These are phyloP conservation scores for Brachypteracias leptosomus DNA, from an alignment of 2,113 vertebrate species.

Conservation along the genomic window DNA sequence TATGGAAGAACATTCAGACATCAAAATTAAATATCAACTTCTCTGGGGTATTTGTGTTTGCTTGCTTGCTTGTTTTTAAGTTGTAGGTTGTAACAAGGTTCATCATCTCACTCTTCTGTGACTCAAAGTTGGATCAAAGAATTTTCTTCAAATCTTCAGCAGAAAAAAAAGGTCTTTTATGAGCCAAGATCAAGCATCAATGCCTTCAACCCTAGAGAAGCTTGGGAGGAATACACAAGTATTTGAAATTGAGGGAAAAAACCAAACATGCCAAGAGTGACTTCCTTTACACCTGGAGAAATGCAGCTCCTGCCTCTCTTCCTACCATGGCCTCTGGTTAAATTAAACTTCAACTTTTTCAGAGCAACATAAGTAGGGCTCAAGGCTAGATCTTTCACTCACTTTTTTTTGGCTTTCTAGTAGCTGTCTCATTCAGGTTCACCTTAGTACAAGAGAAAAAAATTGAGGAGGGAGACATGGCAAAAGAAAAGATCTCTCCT, in stretches of 20 bases:
- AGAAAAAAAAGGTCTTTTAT: background rate
- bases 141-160: background rate
- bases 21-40: background rate
- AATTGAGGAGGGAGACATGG: background rate
- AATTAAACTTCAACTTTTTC: background rate
- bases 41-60: background rate
- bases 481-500: background rate
- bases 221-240: background rate
- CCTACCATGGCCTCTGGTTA: background rate
- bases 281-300: background rate
- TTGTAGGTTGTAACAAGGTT: background rate
- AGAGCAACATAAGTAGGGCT: background rate
- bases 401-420: background rate
- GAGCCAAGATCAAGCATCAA: background rate
- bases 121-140: background rate
- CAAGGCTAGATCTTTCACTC: background rate
- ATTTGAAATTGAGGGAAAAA: background rate
- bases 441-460: background rate
- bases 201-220: background rate
- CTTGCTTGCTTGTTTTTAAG: background rate
- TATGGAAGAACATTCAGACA: background rate
- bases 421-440: background rate
- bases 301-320: background rate
- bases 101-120: background rate
- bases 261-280: background rate